phyloP scores from a whole-genome alignment of 1,140 invertebrate genomes.

The Drosophila insularis region DNA sequence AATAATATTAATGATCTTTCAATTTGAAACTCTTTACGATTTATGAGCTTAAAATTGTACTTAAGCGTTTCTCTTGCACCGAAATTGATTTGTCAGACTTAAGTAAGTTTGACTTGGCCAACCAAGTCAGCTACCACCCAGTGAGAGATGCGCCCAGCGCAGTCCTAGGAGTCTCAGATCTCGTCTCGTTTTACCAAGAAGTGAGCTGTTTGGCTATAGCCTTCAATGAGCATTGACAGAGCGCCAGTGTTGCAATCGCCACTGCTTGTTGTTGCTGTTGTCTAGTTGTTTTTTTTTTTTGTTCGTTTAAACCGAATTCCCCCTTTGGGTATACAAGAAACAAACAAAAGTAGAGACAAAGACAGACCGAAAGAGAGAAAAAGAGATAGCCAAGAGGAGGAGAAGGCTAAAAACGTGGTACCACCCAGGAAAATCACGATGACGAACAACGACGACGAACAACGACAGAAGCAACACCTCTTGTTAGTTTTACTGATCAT shows the following conservation, averaged over 20 bases:
- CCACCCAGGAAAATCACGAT: conserved; percentile 78
- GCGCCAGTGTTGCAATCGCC: conserved; percentile 44
- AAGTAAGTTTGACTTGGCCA: neutral
- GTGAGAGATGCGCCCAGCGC: conserved; percentile 7
- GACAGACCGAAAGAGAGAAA: conserved; percentile 27
- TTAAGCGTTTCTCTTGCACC: conserved; percentile 28
- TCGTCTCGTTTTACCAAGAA: conserved; percentile 50
- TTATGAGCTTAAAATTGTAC: conserved; percentile 62
- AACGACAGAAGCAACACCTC: conserved; percentile 79
- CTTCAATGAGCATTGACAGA: conserved; percentile 74
- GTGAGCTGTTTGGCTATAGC: conserved; percentile 66
- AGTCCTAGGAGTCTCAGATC: conserved; percentile 13
- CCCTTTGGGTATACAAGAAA: conserved; percentile 52
- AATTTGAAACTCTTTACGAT: conserved; percentile 47
- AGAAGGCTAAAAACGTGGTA: conserved; percentile 7
- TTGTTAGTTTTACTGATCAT: conserved; percentile 79
- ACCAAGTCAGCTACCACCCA: conserved; percentile 26
- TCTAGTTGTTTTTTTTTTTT: conserved; percentile 15
- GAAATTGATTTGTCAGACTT: conserved; percentile 69
- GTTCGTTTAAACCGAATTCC: conserved; percentile 63
- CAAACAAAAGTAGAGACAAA: conserved; percentile 50
- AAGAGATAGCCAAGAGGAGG: neutral
- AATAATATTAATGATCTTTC: conserved; percentile 52
- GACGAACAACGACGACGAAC: conserved; percentile 55
- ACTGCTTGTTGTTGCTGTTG: conserved; percentile 15